phyloP scores from a whole-genome alignment of 2,797 vertebrate species.

The Gobio occitaniae region DNA sequence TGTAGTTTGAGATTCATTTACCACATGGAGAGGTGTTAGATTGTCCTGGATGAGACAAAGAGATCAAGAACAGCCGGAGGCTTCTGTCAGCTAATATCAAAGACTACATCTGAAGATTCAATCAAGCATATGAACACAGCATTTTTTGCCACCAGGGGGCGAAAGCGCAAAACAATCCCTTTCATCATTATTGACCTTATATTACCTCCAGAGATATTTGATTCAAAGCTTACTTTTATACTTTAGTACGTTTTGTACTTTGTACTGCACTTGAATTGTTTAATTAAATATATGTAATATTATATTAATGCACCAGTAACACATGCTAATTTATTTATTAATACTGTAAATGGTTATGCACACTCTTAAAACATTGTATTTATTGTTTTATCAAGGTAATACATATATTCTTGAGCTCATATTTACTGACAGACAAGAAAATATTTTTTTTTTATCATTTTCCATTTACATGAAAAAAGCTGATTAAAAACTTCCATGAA shows the following conservation, averaged over 20 bases:
- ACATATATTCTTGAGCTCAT: not conserved
- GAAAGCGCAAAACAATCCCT: constrained; percentile 5
- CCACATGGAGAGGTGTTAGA: not conserved
- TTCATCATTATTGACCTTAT: not conserved
- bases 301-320: not conserved
- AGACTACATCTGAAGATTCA: not conserved
- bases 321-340: not conserved
- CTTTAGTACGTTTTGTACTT: not conserved
- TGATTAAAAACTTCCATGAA: not conserved
- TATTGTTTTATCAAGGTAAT: too few species aligned
- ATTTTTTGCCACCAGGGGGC: constrained; percentile 33
- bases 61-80: not conserved
- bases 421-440: not conserved
- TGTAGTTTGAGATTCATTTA: not conserved
- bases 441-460: not conserved
- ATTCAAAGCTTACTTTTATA: not conserved
- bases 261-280: not conserved
- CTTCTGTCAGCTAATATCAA: not conserved
- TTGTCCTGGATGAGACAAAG: not conserved
- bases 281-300: not conserved
- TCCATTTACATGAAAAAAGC: not conserved
- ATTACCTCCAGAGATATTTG: not conserved
- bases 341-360: not conserved
- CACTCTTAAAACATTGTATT: not conserved
- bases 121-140: not conserved